These are phyloP conservation scores for Psilopogon haemacephalus DNA, from an alignment of 2,113 vertebrate genomes.

Conservation along the genomic window DNA sequence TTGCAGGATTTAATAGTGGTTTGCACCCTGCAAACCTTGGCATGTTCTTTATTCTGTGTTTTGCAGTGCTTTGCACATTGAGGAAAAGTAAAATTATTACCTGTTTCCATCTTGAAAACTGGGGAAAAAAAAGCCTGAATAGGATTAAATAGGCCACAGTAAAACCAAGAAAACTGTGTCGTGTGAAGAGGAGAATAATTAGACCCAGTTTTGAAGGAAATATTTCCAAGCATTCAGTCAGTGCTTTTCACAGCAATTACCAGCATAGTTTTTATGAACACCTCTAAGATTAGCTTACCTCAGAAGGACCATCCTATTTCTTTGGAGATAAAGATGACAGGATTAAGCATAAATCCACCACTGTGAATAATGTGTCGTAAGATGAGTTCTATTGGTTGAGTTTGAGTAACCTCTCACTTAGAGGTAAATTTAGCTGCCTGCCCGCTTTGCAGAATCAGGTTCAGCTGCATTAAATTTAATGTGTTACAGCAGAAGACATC, in stretches of 20 bases:
- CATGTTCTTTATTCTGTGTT: not conserved
- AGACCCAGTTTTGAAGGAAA: not conserved
- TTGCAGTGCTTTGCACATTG: not conserved
- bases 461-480: not conserved
- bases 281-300: not conserved
- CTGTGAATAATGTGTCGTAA: conserved; percentile 27
- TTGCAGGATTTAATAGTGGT: not conserved
- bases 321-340: not conserved
- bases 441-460: not conserved
- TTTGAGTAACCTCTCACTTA: not conserved
- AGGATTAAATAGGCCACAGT: not conserved
- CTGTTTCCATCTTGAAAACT: not conserved
- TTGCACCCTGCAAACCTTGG: not conserved
- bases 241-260: not conserved
- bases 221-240: not conserved
- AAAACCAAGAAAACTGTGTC: not conserved
- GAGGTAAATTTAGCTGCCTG: conserved; percentile 38
- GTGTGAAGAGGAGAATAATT: not conserved
- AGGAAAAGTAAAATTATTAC: not conserved
- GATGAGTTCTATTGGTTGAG: not conserved
- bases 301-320: not conserved
- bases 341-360: conserved; percentile 28
- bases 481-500: not conserved
- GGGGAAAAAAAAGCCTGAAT: not conserved
- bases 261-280: not conserved